A percentile compares a stretch with the other conserved stretches of the same genome.
Evolutionary conservation across 1,140 invertebrate species (phyloP).

Genomic region (Orchesella cincta): DNA sequence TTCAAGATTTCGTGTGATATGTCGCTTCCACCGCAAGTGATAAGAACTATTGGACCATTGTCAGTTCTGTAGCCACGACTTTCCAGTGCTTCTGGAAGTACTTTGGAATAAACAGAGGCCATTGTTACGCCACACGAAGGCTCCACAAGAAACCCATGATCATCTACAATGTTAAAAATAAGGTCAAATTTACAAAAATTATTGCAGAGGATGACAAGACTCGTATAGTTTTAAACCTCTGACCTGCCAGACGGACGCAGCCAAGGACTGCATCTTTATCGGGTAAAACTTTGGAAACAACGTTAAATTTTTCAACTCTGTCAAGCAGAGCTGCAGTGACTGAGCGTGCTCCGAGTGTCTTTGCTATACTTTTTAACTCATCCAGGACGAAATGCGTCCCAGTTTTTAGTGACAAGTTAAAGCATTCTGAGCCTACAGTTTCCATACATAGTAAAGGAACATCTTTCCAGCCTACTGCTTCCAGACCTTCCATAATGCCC

Average conservation of each 20-base stretch:
- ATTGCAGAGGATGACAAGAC: background rate
- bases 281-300: slow-evolving; percentile 57
- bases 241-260: slow-evolving; percentile 58
- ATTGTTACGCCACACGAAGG: slow-evolving; percentile 61
- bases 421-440: slow-evolving; percentile 60
- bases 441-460: slow-evolving; percentile 62
- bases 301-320: slow-evolving; percentile 51
- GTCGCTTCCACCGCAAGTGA: slow-evolving; percentile 61
- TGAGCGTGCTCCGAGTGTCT: slow-evolving; percentile 56
- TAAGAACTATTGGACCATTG: slow-evolving; percentile 57
- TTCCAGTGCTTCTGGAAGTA: slow-evolving; percentile 48
- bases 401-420: slow-evolving; percentile 57
- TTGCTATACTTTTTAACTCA: slow-evolving; percentile 56
- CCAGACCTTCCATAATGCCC: slow-evolving; percentile 55
- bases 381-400: slow-evolving; percentile 56
- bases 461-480: slow-evolving; percentile 55
- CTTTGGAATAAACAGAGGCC: slow-evolving; percentile 53
- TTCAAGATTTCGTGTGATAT: slow-evolving; percentile 53
- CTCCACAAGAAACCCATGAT: slow-evolving; percentile 61
- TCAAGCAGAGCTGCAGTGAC: slow-evolving; percentile 56
- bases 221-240: slow-evolving; percentile 11
- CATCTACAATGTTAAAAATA: slow-evolving; percentile 50
- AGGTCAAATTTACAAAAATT: background rate
- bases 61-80: slow-evolving; percentile 33
- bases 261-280: slow-evolving; percentile 60